Evolutionary conservation across 2,113 vertebrate genomes (phyloP).

Genomic region (Seriola rivoliana): DNA sequence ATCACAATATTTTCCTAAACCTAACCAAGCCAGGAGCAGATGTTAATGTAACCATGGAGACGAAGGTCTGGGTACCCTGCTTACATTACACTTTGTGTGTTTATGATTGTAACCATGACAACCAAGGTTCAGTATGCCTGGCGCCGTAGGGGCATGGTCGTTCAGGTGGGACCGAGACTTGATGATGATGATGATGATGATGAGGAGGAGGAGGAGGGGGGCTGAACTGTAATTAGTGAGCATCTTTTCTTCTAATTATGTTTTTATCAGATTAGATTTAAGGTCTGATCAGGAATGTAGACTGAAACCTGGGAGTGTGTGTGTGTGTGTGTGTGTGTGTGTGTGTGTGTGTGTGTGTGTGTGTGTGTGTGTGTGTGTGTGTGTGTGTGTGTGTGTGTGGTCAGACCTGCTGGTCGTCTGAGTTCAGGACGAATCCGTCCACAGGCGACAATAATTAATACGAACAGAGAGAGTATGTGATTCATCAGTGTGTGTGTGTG

Average conservation of each 20-base stretch:
- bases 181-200: not conserved
- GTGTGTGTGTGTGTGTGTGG: not conserved
- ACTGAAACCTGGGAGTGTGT: not conserved
- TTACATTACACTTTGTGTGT: no score
- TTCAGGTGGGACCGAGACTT: no score
- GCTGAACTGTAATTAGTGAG: not conserved
- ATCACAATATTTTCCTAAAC: no score
- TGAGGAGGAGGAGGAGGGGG: not conserved
- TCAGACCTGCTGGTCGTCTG: no score
- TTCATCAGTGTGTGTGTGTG: constrained; percentile 13
- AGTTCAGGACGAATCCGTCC: not conserved
- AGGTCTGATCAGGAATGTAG: not conserved
- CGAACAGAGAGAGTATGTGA: not conserved
- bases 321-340: constrained; percentile 20
- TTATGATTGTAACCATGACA: no score
- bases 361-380: not conserved
- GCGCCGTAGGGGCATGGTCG: no score
- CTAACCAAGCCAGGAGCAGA: no score
- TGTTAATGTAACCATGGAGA: no score
- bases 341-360: not conserved
- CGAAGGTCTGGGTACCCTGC: no score
- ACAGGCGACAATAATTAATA: not conserved
- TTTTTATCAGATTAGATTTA: constrained; percentile 52
- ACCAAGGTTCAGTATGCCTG: no score
- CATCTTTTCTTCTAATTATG: constrained; percentile 35